Conservation (phyloP, 2,113 vertebrate genomes). For the Dipodomys ordii region DNA sequence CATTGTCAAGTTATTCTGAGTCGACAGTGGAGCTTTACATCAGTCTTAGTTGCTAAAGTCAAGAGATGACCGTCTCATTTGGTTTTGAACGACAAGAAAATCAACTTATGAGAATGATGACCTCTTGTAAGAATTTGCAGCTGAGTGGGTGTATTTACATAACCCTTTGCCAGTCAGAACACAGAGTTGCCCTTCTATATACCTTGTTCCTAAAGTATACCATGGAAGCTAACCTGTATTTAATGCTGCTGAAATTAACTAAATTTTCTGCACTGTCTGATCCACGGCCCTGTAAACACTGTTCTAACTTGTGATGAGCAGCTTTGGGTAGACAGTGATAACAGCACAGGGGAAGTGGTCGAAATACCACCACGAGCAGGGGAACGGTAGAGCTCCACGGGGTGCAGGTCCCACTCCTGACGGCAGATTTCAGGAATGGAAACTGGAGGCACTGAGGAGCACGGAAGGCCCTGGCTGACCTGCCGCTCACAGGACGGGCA, state of each 20-base stretch:
- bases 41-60: conserved; percentile 27
- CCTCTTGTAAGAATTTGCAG: neutral
- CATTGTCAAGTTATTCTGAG: neutral
- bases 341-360: no score
- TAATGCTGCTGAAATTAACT: neutral
- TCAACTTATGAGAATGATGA: conserved; percentile 31
- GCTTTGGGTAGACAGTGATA: conserved; percentile 51
- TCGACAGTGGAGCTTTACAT: neutral
- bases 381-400: conserved; percentile 29
- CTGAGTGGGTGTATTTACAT: conserved; percentile 28
- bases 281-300: conserved; percentile 57
- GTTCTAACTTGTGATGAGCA: conserved; percentile 51
- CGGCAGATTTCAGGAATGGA: conserved; percentile 62
- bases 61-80: conserved; percentile 54
- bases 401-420: conserved; percentile 55
- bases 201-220: neutral
- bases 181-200: neutral
- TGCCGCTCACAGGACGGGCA: no score
- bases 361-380: neutral
- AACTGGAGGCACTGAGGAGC: conserved; percentile 36
- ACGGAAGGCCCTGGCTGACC: no score
- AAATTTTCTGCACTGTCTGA: neutral
- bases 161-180: conserved; percentile 28
- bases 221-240: neutral
- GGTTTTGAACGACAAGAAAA: conserved; percentile 25